phyloP scores from a whole-genome alignment of 2,113 vertebrate species.

The Arenaria interpres region DNA sequence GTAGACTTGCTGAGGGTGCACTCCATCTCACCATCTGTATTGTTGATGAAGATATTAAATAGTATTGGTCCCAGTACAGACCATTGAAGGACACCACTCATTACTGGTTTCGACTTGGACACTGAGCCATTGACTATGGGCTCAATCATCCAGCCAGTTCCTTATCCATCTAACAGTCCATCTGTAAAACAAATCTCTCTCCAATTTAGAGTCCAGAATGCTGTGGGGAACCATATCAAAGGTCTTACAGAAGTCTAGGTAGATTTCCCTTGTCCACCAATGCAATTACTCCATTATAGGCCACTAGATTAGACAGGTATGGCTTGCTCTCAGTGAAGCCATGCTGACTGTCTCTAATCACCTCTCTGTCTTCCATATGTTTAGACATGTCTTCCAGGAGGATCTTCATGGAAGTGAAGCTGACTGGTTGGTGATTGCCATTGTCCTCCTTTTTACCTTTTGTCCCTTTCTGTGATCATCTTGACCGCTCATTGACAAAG shows the following conservation, averaged over 20 bases:
- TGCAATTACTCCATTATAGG: background rate
- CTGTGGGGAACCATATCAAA: too few relatives aligned
- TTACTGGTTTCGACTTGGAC: background rate
- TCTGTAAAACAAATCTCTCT: background rate
- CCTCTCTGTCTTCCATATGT: background rate
- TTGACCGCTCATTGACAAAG: background rate
- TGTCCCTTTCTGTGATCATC: background rate
- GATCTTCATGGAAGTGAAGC: background rate
- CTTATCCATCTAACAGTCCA: background rate
- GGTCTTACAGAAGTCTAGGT: background rate
- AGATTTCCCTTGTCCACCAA: background rate
- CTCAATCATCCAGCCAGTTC: background rate
- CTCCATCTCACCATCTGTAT: background rate
- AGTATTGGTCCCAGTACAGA: background rate
- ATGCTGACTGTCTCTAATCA: background rate
- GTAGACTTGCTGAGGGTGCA: background rate
- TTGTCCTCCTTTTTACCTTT: background rate
- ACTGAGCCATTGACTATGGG: background rate
- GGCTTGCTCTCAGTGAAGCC: background rate
- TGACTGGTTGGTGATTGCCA: fast-evolving
- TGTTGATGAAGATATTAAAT: background rate
- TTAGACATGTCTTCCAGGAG: background rate
- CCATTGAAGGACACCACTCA: background rate
- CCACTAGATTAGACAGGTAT: background rate
- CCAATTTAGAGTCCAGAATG: background rate